phyloP scores from a whole-genome alignment of 2,797 vertebrate species.

The Gadopsis bispinosus region DNA sequence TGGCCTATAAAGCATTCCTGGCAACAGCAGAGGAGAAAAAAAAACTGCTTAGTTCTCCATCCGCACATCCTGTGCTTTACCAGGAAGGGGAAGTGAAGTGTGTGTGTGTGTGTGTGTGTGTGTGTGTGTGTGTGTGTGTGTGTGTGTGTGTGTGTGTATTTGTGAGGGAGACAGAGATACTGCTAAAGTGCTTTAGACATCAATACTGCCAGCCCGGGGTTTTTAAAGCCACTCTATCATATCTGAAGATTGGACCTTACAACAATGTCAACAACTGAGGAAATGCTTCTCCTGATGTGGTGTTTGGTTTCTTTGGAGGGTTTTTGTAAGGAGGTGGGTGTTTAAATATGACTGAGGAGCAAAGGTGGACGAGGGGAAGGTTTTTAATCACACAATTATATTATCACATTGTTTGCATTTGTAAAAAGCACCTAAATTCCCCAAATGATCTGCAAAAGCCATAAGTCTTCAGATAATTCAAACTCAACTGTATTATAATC shows the following conservation, averaged over 20 bases:
- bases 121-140: slow-evolving; percentile 32
- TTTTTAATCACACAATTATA: neutral
- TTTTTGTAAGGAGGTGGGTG: neutral
- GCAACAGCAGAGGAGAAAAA: slow-evolving; percentile 65
- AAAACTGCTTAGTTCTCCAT: slow-evolving; percentile 79
- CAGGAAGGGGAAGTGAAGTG: slow-evolving; percentile 74
- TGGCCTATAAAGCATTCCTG: slow-evolving; percentile 81
- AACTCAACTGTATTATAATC: neutral
- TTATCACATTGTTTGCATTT: neutral
- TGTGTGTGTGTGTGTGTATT: slow-evolving; percentile 19
- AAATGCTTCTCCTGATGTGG: slow-evolving; percentile 17
- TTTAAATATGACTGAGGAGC: neutral
- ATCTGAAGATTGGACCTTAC: slow-evolving; percentile 64
- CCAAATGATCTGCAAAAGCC: neutral
- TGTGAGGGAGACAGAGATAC: slow-evolving; percentile 56
- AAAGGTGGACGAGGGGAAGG: neutral
- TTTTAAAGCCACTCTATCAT: slow-evolving; percentile 71
- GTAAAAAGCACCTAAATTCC: neutral
- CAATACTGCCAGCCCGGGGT: slow-evolving; percentile 73
- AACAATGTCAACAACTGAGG: slow-evolving; percentile 46
- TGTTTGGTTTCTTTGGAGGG: neutral
- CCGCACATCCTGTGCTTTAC: slow-evolving; percentile 79
- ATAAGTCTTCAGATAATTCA: neutral
- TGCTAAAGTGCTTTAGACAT: slow-evolving; percentile 80
- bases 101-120: slow-evolving; percentile 15